These are phyloP conservation scores for Lasioglossum villosulum DNA, from an alignment of 2,888 invertebrate genomes.

Conservation along the genomic window DNA sequence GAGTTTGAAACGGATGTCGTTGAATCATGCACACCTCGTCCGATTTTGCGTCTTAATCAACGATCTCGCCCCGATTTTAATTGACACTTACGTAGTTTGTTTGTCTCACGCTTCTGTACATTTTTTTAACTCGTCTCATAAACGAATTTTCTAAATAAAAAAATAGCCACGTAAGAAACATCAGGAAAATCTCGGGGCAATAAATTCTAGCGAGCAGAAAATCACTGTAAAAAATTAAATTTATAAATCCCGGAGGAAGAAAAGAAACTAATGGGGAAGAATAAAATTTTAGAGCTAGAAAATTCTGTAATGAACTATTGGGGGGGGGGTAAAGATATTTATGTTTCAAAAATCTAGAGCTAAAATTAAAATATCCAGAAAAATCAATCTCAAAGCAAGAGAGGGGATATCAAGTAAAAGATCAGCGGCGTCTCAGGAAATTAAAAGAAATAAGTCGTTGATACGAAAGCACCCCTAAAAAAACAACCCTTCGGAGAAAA, in stretches of 20 bases:
- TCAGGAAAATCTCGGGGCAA: neutral
- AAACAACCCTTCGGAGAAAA: neutral
- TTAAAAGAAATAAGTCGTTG: neutral
- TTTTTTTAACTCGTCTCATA: neutral
- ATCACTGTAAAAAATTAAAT: neutral
- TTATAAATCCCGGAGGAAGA: neutral
- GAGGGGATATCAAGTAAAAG: neutral
- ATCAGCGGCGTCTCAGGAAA: neutral
- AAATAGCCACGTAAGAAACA: no score
- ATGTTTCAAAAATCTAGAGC: neutral
- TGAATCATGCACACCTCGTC: constrained; percentile 36
- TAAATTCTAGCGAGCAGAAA: neutral
- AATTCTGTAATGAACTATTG: neutral
- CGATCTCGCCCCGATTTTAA: constrained; percentile 7
- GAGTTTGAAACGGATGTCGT: neutral
- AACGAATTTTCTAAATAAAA: neutral
- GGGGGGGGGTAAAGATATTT: neutral
- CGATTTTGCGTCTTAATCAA: constrained; percentile 19
- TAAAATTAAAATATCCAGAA: neutral
- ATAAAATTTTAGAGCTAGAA: neutral
- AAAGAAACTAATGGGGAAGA: neutral
- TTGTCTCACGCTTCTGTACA: neutral
- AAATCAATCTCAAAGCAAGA: neutral
- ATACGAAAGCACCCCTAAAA: neutral
- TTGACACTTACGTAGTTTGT: constrained; percentile 9